Base-by-base conservation (phyloP, 1,140 invertebrate species). In the Drosophila nasuta region DNA sequence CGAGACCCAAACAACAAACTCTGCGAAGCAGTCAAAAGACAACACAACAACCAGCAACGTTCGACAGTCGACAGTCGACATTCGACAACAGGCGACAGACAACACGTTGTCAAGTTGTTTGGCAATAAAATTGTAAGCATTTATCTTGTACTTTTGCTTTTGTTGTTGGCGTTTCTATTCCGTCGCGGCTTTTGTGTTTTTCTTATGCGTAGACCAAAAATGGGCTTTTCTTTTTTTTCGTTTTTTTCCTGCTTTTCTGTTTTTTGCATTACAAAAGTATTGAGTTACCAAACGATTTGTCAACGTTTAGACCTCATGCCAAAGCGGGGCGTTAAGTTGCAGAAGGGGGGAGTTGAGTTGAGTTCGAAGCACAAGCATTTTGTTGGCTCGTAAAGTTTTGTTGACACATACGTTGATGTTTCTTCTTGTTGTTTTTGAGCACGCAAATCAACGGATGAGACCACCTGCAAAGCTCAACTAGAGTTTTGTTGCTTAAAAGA, bases 91-190 rank as follows among this genome's bases (percentile, higher is more conserved):
- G 49, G 48, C 67, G 81, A 90, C 71, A 86, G 70, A 76, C 69
- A 65, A 65, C 62, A 65, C 62, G 62, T 56, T 65, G 82, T 82
- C 80, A 86, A 90, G 70, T 75, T 71, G 68, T 79, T 75, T 87
- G 59, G 83, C 83, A 88, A 88, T 88, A 82, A 88, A 88, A 88
- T 76, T 89, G 85, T 89, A 85, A 85, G 77, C 85, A 89, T 89
- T 89, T 89, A 89, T 89, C 85, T 81, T 79, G 70, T 75, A 80
- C 66, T 68, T 79, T 59, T 79, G 63, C 20, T 25, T 25, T 51
- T 49, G 15, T 57, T 63, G 51, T 71, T 49, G 46, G 48, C 35
- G 28, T 69, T 75, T 75, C 49, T 64, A 41, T 74, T 56, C 51
- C 43, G 13, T 11, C 43, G 15, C 10, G 15, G 59, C 59, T 30